Conservation (phyloP, 2,113 vertebrate genomes). For the Phyllostomus hastatus region DNA sequence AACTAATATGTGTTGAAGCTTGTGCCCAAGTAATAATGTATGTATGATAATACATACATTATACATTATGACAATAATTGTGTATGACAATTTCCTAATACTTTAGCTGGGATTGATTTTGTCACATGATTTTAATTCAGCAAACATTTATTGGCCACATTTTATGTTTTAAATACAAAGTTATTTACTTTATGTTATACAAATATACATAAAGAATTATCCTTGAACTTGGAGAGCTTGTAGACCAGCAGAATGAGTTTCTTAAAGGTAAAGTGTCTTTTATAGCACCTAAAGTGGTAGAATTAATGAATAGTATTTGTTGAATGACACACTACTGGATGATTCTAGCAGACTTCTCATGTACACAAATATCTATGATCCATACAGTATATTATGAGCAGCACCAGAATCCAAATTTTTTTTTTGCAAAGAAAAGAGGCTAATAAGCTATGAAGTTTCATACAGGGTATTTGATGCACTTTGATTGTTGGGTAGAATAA, state of each 20-base stretch:
- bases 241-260: neutral
- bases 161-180: neutral
- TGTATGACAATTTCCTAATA: neutral
- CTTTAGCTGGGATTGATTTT: slow-evolving; percentile 2
- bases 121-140: neutral
- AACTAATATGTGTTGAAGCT: neutral
- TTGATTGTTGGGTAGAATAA: neutral
- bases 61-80: too few species aligned
- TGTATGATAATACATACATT: too few species aligned
- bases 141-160: neutral
- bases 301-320: neutral
- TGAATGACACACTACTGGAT: neutral
- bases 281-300: neutral
- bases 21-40: too few species aligned
- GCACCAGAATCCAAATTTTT: neutral
- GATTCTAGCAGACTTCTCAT: neutral
- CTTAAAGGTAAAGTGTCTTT: neutral
- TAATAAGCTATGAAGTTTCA: neutral
- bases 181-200: neutral
- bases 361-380: neutral
- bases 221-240: neutral
- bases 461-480: neutral
- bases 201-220: neutral
- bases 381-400: neutral
- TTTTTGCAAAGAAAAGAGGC: neutral